Percentiles rank a stretch among this genome's conserved stretches.
phyloP scores from a whole-genome alignment of 2,888 invertebrate species.

The Cotesia congregata region DNA sequence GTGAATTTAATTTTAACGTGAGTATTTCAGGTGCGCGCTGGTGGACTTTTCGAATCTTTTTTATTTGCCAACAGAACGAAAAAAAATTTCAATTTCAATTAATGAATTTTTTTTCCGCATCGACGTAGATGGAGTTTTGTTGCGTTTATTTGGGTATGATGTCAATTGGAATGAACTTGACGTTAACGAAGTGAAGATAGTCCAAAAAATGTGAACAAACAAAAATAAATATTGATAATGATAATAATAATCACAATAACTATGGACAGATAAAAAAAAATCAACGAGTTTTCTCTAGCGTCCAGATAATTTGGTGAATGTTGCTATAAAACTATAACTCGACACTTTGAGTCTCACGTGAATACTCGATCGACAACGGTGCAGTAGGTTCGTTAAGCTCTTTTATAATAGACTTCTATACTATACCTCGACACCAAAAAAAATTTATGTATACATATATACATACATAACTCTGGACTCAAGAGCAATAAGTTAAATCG shows the following conservation, averaged over 20 bases:
- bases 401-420: conserved; percentile 13
- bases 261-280: background rate
- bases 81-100: background rate
- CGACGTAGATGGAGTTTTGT: background rate
- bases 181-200: background rate
- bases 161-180: background rate
- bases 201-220: background rate
- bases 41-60: too few relatives aligned
- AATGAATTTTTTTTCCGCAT: background rate
- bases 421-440: background rate
- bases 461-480: background rate
- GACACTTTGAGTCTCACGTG: conserved; percentile 7
- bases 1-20: too few relatives aligned
- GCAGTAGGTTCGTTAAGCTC: conserved; percentile 37
- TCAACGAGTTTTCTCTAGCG: background rate
- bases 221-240: background rate
- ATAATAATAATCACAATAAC: background rate
- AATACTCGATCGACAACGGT: conserved; percentile 26
- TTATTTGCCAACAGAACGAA: too few relatives aligned
- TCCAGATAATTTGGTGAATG: background rate
- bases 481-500: background rate
- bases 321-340: background rate
- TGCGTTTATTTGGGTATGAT: background rate
- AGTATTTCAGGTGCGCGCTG: too few relatives aligned
- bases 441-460: too few relatives aligned